These are phyloP conservation scores for Pseudochaenichthys georgianus DNA, from an alignment of 2,797 vertebrate genomes.

Conservation along the genomic window DNA sequence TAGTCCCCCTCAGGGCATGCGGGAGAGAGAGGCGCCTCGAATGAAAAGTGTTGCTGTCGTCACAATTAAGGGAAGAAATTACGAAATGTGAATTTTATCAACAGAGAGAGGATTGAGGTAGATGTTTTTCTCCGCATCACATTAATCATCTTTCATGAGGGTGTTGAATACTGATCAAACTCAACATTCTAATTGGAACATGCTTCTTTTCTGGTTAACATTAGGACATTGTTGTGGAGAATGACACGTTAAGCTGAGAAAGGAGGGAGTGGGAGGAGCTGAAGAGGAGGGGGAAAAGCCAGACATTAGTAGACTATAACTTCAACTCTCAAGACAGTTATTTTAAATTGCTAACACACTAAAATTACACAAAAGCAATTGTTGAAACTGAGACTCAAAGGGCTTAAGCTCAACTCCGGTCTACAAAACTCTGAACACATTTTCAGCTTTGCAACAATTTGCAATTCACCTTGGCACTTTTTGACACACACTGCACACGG, in stretches of 20 bases:
- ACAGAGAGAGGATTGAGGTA: not conserved
- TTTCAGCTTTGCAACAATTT: too few relatives aligned
- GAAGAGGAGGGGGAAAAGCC: not conserved
- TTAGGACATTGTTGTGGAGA: not conserved
- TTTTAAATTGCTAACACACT: too few relatives aligned
- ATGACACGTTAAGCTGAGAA: not conserved
- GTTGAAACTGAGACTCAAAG: too few relatives aligned
- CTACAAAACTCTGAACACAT: too few relatives aligned
- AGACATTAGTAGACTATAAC: too few relatives aligned
- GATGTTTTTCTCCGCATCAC: constrained; percentile 3
- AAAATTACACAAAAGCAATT: too few relatives aligned
- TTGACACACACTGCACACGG: too few relatives aligned
- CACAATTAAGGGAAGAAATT: constrained; percentile 18
- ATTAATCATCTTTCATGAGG: constrained; percentile 26
- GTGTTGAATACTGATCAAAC: not conserved
- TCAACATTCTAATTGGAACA: not conserved
- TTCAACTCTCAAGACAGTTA: too few relatives aligned
- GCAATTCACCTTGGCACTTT: too few relatives aligned
- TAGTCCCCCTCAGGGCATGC: not conserved
- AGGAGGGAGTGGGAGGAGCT: not conserved
- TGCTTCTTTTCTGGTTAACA: not conserved
- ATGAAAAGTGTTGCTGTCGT: constrained; percentile 2
- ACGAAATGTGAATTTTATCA: constrained; percentile 1
- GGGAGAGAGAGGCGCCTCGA: not conserved
- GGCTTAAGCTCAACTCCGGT: too few relatives aligned